Evolutionary conservation across 2,888 invertebrate species (phyloP).

Genomic region (Drosophila meridiana): DNA sequence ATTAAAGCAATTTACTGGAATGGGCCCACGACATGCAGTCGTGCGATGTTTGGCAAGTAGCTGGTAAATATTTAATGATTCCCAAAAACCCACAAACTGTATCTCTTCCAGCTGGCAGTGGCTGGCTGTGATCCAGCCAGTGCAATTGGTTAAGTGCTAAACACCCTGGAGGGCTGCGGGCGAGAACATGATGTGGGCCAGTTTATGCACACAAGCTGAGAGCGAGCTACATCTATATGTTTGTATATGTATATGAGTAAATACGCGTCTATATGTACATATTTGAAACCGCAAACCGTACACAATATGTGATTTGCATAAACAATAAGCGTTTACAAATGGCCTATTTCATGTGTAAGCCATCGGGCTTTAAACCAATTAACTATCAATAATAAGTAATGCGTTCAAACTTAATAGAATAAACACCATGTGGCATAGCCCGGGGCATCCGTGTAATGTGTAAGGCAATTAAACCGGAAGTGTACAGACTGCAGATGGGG

Average conservation of each 20-base stretch:
- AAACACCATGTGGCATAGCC: not conserved
- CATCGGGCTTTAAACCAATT: conserved; percentile 15
- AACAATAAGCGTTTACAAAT: conserved; percentile 5
- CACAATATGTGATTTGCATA: conserved; percentile 16
- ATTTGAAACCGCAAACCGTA: conserved; percentile 25
- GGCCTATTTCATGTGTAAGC: conserved; percentile 6
- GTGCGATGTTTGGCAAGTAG: conserved; percentile 49
- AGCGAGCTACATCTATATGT: not conserved
- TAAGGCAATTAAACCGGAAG: not conserved
- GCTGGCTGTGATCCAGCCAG: conserved; percentile 20
- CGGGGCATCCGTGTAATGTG: not conserved
- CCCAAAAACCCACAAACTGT: conserved; percentile 43
- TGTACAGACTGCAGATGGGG: not conserved
- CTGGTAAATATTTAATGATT: conserved; percentile 72
- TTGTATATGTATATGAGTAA: not conserved
- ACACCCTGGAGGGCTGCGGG: conserved; percentile 16
- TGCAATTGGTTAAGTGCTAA: conserved; percentile 62
- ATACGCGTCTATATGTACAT: not conserved
- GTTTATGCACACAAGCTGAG: conserved; percentile 23
- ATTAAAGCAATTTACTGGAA: conserved; percentile 9
- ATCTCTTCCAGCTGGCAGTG: conserved; percentile 20
- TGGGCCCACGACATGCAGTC: conserved; percentile 23
- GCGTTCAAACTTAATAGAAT: not conserved
- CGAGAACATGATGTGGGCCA: conserved; percentile 14
- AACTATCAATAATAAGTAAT: conserved; percentile 18